phyloP scores from a whole-genome alignment of 2,113 vertebrate genomes.

The Archilochus colubris region DNA sequence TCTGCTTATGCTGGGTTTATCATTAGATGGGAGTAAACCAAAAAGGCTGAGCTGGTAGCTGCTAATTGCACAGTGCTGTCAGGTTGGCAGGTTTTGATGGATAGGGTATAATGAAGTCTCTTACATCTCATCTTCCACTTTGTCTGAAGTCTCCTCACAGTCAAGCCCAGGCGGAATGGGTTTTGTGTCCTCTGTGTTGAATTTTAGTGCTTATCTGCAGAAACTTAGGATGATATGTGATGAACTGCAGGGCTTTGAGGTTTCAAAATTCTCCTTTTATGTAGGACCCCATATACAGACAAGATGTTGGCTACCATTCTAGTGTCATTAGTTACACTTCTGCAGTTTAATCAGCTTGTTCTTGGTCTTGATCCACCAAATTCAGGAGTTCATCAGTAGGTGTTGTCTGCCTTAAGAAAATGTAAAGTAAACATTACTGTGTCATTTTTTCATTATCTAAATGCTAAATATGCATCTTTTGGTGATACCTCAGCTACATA shows the following conservation, averaged over 20 bases:
- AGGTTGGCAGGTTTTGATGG: neutral
- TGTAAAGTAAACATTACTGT: neutral
- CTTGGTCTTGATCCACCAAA: neutral
- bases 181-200: neutral
- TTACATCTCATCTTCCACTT: neutral
- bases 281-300: neutral
- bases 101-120: neutral
- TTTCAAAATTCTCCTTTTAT: neutral
- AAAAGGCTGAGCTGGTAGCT: neutral
- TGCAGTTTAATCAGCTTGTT: neutral
- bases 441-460: neutral
- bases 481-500: neutral
- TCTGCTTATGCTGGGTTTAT: neutral
- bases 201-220: neutral
- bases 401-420: neutral
- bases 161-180: neutral
- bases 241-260: neutral
- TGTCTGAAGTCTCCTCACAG: neutral
- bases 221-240: neutral
- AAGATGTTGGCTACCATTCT: neutral
- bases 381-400: neutral
- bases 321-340: neutral
- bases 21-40: neutral
- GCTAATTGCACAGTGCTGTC: conserved; percentile 11
- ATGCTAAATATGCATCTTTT: neutral